A percentile compares a stretch with the other conserved stretches of the same genome.
These are phyloP conservation scores for Caracal caracal DNA, from an alignment of 2,113 vertebrate species.

Conservation along the genomic window DNA sequence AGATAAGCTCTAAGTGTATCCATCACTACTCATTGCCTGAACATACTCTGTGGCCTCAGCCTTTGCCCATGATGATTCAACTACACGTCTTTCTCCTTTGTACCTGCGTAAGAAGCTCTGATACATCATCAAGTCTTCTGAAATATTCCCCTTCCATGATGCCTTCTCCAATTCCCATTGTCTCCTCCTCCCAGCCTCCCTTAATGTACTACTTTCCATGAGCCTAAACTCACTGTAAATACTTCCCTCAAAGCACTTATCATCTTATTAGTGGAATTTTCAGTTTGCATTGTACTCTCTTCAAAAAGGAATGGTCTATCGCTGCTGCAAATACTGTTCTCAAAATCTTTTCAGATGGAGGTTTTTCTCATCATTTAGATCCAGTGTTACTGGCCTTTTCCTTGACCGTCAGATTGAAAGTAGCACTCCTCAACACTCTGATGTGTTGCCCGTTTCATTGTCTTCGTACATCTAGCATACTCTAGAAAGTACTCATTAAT, in stretches of 20 bases:
- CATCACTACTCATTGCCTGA: not conserved
- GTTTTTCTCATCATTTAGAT: not conserved
- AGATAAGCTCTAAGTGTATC: too few species aligned
- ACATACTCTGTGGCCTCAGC: not conserved
- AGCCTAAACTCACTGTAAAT: fast-evolving
- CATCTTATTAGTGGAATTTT: fast-evolving
- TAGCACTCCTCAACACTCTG: fast-evolving
- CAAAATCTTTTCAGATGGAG: not conserved
- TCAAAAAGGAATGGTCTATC: not conserved
- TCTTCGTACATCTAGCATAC: not conserved
- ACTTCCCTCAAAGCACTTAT: not conserved
- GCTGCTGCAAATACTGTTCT: not conserved
- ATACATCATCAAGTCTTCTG: not conserved
- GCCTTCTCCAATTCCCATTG: not conserved
- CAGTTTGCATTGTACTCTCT: not conserved
- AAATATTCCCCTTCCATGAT: not conserved
- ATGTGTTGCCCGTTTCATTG: fast-evolving
- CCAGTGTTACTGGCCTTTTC: not conserved
- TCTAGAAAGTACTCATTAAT: not conserved
- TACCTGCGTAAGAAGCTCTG: not conserved
- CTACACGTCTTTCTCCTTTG: not conserved
- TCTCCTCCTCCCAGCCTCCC: not conserved
- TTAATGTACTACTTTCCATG: not conserved
- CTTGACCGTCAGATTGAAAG: not conserved
- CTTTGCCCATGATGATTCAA: fast-evolving